Evolutionary conservation across 1,140 invertebrate species (phyloP).

Genomic region (Caerostris extrusa): DNA sequence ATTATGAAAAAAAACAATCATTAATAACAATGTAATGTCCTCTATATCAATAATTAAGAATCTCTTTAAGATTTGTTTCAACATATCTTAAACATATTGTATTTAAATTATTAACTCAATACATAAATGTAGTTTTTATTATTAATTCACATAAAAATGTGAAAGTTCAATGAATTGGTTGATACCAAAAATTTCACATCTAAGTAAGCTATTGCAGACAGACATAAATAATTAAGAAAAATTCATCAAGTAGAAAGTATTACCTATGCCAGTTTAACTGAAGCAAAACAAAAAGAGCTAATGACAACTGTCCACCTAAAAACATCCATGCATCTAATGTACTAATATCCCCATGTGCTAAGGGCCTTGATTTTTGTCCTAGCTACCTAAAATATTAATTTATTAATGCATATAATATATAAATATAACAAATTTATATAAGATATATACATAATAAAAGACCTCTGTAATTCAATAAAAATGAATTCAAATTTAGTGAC

Average conservation of each 20-base stretch:
- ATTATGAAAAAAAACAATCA: too few species aligned
- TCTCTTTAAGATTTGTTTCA: too few species aligned
- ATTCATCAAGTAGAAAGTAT: neutral
- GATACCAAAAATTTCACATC: neutral
- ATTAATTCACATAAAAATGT: neutral
- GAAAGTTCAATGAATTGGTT: neutral
- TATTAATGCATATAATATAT: slow-evolving; percentile 41
- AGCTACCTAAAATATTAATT: slow-evolving; percentile 85
- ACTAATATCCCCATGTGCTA: slow-evolving; percentile 90
- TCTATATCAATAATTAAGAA: too few species aligned
- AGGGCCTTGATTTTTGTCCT: slow-evolving; percentile 91
- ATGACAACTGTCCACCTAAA: slow-evolving; percentile 89
- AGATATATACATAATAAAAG: too few species aligned
- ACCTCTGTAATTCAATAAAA: too few species aligned
- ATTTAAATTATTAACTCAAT: too few species aligned
- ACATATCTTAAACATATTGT: too few species aligned
- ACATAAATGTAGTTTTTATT: too few species aligned
- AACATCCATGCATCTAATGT: slow-evolving; percentile 90
- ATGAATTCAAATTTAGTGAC: too few species aligned
- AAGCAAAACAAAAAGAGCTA: slow-evolving; percentile 91
- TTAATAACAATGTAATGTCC: too few species aligned
- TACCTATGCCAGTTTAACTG: slow-evolving; percentile 94
- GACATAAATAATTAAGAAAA: neutral
- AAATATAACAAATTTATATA: too few species aligned
- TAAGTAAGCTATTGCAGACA: too few species aligned